These are phyloP conservation scores for Cecidostiba fungosa DNA, from an alignment of 2,888 invertebrate genomes.

Conservation along the genomic window DNA sequence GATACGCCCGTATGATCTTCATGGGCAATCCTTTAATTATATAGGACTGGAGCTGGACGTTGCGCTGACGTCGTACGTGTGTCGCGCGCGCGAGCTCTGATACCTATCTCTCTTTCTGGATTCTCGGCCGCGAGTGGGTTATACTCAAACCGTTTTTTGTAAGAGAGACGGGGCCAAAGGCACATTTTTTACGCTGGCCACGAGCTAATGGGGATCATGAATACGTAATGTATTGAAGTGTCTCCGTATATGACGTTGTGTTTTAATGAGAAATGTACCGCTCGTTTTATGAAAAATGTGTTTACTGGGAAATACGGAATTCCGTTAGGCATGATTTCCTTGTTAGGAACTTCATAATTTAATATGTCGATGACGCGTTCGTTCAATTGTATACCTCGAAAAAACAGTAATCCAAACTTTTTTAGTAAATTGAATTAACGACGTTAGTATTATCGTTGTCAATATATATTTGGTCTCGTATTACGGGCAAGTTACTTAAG, in stretches of 20 bases:
- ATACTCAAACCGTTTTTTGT: neutral
- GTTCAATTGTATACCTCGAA: no score
- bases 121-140: neutral
- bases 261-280: neutral
- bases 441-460: neutral
- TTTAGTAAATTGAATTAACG: neutral
- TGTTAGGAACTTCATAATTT: no score
- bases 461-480: neutral
- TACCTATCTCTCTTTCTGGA: slow-evolving; percentile 3
- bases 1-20: slow-evolving; percentile 33
- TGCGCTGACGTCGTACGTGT: neutral
- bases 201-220: slow-evolving; percentile 21
- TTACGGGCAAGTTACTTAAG: neutral
- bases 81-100: neutral
- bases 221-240: neutral
- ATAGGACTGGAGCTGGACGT: slow-evolving; percentile 25
- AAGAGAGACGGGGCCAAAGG: neutral
- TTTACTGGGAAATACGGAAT: neutral
- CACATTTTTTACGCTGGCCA: neutral
- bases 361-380: no score
- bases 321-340: neutral
- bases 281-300: neutral
- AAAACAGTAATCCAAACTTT: neutral
- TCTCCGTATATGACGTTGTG: neutral
- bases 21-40: slow-evolving; percentile 42